Percentiles rank a stretch among this genome's conserved stretches.
phyloP scores from a whole-genome alignment of 2,113 vertebrate genomes.

The Cryptotis parvus region DNA sequence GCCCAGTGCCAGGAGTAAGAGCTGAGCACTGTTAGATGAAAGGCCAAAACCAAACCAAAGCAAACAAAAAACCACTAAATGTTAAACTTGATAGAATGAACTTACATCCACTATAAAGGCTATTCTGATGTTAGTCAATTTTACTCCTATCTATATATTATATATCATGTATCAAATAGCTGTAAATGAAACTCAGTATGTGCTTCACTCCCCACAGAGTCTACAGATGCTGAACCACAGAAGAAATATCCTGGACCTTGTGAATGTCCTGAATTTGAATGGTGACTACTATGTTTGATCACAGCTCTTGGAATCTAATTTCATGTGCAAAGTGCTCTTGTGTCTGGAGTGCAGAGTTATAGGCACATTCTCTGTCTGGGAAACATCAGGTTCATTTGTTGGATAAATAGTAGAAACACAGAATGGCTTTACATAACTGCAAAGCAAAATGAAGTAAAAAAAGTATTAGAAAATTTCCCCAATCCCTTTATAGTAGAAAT shows the following conservation, averaged over 20 bases:
- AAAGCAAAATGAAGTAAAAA: background rate
- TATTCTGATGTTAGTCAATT: background rate
- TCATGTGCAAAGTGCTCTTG: background rate
- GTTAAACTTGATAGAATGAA: background rate
- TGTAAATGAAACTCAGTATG: background rate
- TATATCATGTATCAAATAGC: background rate
- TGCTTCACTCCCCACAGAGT: background rate
- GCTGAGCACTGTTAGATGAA: too few species aligned
- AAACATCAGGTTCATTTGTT: background rate
- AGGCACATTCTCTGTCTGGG: background rate
- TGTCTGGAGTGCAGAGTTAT: background rate
- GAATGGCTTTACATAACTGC: background rate
- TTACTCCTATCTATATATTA: background rate
- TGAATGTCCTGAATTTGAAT: constrained; percentile 23
- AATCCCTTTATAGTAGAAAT: background rate
- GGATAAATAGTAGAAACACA: background rate
- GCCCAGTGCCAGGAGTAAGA: too few species aligned
- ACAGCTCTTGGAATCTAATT: background rate
- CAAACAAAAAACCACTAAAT: background rate
- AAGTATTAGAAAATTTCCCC: background rate
- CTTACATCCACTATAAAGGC: background rate
- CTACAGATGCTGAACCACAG: background rate
- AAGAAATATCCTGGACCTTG: background rate
- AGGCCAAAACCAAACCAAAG: too few species aligned
- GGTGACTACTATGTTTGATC: background rate